Percentiles rank a stretch among this genome's conserved stretches.
These are phyloP conservation scores for Cygnus atratus DNA, from an alignment of 2,113 vertebrate genomes.

Conservation along the genomic window DNA sequence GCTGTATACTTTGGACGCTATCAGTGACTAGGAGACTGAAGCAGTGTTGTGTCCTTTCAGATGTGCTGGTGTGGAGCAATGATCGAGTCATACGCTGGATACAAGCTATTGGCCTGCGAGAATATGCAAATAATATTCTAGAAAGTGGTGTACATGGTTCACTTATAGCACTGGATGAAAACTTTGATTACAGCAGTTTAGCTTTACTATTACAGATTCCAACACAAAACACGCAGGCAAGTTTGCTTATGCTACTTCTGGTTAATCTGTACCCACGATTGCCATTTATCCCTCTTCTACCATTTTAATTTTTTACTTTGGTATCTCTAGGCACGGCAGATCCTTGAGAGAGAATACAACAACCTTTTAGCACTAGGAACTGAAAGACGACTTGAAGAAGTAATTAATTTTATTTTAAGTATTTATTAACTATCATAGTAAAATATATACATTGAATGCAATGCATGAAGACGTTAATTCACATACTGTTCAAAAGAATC, in stretches of 20 bases:
- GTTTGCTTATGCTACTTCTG: not conserved
- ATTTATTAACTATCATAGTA: not conserved
- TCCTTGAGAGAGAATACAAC: constrained; percentile 98
- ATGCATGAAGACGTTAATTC: constrained; percentile 19
- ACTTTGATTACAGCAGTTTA: constrained; percentile 98
- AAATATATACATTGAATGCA: not conserved
- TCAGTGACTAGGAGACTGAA: not conserved
- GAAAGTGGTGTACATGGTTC: constrained; percentile 98
- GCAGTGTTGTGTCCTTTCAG: constrained; percentile 67
- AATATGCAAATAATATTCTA: constrained; percentile 95
- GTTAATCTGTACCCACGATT: not conserved
- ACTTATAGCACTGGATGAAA: constrained; percentile 94
- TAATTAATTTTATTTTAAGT: constrained; percentile 75
- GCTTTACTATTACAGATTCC: constrained; percentile 97
- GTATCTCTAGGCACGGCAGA: constrained; percentile 92
- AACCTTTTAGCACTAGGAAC: constrained; percentile 98
- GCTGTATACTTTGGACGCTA: not conserved
- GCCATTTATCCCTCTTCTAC: not conserved
- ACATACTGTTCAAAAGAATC: not conserved
- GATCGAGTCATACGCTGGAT: constrained; percentile 98
- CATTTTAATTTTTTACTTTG: constrained; percentile 64
- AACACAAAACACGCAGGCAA: constrained; percentile 94
- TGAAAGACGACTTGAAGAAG: constrained; percentile 94
- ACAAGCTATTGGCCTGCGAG: constrained; percentile 95
- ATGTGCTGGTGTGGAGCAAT: constrained; percentile 97